Evolutionary conservation across 2,888 invertebrate species (phyloP).

Genomic region (Geotrupes spiniger): DNA sequence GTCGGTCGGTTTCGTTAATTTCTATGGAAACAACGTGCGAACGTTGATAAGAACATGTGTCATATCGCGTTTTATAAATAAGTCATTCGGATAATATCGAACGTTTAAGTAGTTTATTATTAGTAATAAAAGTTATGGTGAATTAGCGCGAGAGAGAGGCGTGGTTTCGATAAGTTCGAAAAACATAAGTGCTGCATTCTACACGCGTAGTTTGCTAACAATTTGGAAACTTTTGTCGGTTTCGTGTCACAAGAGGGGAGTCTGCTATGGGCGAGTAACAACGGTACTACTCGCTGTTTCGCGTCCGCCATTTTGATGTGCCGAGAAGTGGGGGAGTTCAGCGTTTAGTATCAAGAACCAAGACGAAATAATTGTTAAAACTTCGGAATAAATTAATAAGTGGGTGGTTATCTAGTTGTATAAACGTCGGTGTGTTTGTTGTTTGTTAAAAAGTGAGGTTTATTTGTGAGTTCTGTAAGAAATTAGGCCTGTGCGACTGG

Average conservation of each 20-base stretch:
- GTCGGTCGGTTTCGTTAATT: no score
- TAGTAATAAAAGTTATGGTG: constrained; percentile 10
- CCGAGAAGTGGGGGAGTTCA: constrained; percentile 49
- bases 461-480: constrained; percentile 43
- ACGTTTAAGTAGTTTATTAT: constrained; percentile 4
- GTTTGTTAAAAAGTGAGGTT: constrained; percentile 40
- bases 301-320: constrained; percentile 51
- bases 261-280: constrained; percentile 35
- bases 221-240: constrained; percentile 32
- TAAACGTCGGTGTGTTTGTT: constrained; percentile 34
- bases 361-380: constrained; percentile 45
- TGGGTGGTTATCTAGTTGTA: constrained; percentile 36
- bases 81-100: neutral
- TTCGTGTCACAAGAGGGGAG: constrained; percentile 23
- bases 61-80: no score
- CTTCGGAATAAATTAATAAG: constrained; percentile 40
- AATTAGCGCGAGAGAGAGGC: constrained; percentile 16
- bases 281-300: constrained; percentile 39
- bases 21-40: no score
- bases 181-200: constrained; percentile 33
- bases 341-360: constrained; percentile 42
- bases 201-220: constrained; percentile 35
- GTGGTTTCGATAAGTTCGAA: constrained; percentile 26
- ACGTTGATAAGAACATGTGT: no score
- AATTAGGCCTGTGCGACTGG: constrained; percentile 44